phyloP scores from a whole-genome alignment of 1,140 invertebrate species.

The Probaryconus sp. region DNA sequence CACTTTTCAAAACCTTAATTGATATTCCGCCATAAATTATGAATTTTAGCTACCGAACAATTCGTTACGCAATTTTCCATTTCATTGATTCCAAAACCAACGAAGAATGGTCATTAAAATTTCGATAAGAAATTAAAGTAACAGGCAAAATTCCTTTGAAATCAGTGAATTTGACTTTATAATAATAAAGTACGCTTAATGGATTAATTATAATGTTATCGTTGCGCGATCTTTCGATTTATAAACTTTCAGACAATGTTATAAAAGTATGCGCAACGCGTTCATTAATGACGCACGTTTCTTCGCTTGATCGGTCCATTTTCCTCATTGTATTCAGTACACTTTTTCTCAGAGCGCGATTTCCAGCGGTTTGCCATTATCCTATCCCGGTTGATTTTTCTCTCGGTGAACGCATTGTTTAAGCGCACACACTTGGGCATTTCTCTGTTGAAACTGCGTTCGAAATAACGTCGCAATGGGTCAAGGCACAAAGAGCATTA shows the following conservation, averaged over 20 bases:
- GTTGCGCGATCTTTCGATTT: too few species aligned
- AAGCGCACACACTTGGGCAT: slow-evolving; percentile 14
- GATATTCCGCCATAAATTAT: too few species aligned
- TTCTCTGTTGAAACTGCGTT: slow-evolving; percentile 23
- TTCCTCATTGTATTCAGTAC: slow-evolving; percentile 31
- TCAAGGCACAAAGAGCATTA: slow-evolving; percentile 57
- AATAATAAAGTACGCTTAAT: too few species aligned
- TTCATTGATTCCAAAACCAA: too few species aligned
- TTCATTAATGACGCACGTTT: slow-evolving; percentile 27
- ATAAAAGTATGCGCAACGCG: background rate
- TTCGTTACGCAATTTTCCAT: too few species aligned
- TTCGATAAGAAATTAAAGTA: too few species aligned
- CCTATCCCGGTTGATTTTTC: slow-evolving; percentile 12
- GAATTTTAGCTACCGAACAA: too few species aligned
- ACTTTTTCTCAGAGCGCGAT: slow-evolving; percentile 22
- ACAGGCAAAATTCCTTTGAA: too few species aligned
- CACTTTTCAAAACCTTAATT: background rate
- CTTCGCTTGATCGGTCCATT: slow-evolving; percentile 24
- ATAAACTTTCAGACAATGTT: too few species aligned
- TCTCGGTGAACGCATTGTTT: slow-evolving; percentile 16
- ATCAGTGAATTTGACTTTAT: too few species aligned
- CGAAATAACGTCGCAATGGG: slow-evolving; percentile 51
- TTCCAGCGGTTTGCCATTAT: slow-evolving; percentile 11
- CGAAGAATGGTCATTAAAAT: too few species aligned
- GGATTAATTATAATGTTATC: too few species aligned